These are phyloP conservation scores for Cyanoliseus patagonus DNA, from an alignment of 2,113 vertebrate species.

Conservation along the genomic window DNA sequence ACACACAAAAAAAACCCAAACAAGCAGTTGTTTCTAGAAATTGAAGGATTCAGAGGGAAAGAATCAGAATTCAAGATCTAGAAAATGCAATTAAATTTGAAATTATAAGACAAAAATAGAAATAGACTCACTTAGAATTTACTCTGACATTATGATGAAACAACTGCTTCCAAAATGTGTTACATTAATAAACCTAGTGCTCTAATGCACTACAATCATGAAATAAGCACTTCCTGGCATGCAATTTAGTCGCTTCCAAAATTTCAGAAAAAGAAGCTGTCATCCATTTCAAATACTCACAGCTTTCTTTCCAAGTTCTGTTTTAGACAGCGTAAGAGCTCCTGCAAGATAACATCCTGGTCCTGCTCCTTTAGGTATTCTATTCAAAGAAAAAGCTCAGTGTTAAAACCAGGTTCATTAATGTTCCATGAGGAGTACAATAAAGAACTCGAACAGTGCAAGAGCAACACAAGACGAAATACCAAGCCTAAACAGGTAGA, in stretches of 20 bases:
- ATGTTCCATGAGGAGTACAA: background rate
- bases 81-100: background rate
- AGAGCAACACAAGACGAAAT: background rate
- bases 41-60: background rate
- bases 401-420: background rate
- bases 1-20: background rate
- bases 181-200: background rate
- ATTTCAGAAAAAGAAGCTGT: background rate
- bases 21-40: constrained; percentile 2
- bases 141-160: background rate
- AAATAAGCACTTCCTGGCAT: background rate
- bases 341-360: constrained; percentile 94
- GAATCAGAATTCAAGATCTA: background rate
- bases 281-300: constrained; percentile 80
- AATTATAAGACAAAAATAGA: background rate
- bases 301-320: constrained; percentile 97
- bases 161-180: background rate
- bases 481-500: background rate
- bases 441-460: background rate
- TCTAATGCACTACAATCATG: background rate
- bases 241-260: background rate
- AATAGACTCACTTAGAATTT: background rate
- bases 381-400: constrained; percentile 36
- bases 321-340: constrained; percentile 91
- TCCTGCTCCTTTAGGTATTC: constrained; percentile 94